phyloP scores from a whole-genome alignment of 2,113 vertebrate genomes.

The Ophiodon elongatus region DNA sequence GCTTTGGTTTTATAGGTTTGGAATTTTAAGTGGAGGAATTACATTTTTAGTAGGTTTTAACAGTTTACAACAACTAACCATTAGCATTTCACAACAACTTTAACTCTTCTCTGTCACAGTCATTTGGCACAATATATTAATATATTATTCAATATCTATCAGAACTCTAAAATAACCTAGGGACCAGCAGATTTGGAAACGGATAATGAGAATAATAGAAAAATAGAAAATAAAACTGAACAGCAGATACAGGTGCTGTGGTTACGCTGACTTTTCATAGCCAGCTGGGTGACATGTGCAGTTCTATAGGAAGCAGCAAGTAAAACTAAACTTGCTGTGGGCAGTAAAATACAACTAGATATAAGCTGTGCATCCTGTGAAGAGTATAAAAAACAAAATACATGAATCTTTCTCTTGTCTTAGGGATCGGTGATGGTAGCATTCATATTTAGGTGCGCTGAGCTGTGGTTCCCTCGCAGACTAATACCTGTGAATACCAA shows the following conservation, averaged over 20 bases:
- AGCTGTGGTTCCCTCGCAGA: conserved; percentile 24
- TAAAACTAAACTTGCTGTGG: conserved; percentile 14
- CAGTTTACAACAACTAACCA: conserved; percentile 21
- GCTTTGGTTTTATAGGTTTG: conserved; percentile 21
- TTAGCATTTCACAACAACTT: conserved; percentile 29
- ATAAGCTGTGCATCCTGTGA: conserved; percentile 35
- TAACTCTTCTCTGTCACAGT: conserved; percentile 32
- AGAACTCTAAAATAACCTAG: conserved; percentile 9
- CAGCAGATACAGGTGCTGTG: conserved; percentile 17
- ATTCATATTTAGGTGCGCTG: conserved; percentile 24
- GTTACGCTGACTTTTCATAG: conserved; percentile 18
- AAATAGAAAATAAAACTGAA: conserved; percentile 25
- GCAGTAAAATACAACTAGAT: conserved; percentile 44
- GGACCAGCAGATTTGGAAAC: conserved; percentile 27
- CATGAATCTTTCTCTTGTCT: conserved; percentile 29
- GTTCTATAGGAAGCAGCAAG: conserved; percentile 28
- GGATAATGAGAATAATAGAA: neutral
- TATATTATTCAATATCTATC: conserved; percentile 30
- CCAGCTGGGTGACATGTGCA: conserved; percentile 26
- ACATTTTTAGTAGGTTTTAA: neutral
- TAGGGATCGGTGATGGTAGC: conserved; percentile 2
- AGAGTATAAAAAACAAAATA: conserved; percentile 58
- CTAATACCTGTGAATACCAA: conserved; percentile 77
- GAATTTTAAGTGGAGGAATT: conserved; percentile 17
- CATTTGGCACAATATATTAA: conserved; percentile 70